Evolutionary conservation across 2,113 vertebrate species (phyloP).

Genomic region (Phainopepla nitens): DNA sequence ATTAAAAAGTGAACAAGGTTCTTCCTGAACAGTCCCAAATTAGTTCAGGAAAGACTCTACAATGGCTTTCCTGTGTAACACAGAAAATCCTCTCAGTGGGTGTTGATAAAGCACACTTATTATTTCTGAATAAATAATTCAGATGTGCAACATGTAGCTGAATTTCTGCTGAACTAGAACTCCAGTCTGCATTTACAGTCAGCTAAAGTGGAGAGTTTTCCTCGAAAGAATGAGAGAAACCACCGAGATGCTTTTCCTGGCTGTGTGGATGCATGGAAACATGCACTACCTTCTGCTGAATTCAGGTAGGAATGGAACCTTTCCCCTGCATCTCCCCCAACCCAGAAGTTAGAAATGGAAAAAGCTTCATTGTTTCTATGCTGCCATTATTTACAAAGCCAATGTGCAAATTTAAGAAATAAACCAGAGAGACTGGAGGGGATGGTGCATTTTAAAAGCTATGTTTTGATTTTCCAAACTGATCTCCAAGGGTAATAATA

Average conservation of each 20-base stretch:
- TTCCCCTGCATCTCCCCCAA: not conserved
- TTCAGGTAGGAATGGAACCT: not conserved
- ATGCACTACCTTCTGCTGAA: not conserved
- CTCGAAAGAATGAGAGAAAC: not conserved
- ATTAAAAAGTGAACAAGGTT: conserved; percentile 39
- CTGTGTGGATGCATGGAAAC: not conserved
- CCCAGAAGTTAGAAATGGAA: not conserved
- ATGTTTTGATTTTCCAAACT: not conserved
- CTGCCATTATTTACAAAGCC: not conserved
- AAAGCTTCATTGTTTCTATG: not conserved
- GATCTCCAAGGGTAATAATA: not conserved
- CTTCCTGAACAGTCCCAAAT: conserved; percentile 37
- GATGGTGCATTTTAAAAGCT: not conserved
- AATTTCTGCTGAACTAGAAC: conserved; percentile 31
- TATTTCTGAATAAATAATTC: conserved; percentile 35
- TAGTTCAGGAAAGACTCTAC: not conserved
- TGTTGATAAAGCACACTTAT: conserved; percentile 10
- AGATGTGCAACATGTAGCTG: not conserved
- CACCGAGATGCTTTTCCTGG: not conserved
- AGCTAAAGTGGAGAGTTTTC: conserved; percentile 15
- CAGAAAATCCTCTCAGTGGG: not conserved
- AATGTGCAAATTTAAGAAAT: not conserved
- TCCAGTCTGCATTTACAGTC: not conserved
- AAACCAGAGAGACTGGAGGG: not conserved
- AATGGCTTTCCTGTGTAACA: conserved; percentile 11